Base-by-base conservation (phyloP, 2,113 vertebrate genomes). In the Entomyzon cyanotis region DNA sequence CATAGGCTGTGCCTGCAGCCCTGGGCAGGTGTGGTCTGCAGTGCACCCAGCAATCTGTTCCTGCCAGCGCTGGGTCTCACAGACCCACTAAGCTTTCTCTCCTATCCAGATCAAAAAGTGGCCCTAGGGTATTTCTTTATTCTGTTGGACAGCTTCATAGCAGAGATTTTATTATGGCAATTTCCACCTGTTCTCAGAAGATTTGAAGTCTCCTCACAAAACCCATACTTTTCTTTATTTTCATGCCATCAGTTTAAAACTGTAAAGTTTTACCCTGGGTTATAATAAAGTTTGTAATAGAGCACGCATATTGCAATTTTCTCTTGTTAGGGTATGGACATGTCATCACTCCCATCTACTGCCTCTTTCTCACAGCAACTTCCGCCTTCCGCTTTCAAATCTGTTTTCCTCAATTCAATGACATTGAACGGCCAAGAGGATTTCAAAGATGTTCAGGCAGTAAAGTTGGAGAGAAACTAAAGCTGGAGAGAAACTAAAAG, bases 351-450 rank as follows among this genome's bases (percentile, higher is more conserved):
- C 65, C 89, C 31, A 44, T 96, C 97, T 92, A 93, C 88, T 91
- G 89, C 84, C 90, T 95, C 71, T 22, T 87, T 90, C 87, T 92
- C 89, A 78, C 27, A 28, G 84, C 90, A 92, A 44, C 88, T 96
- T 97, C 91, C 79, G 27, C 68, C 97, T 64, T 95, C 65, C 64
- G 81, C 96, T 97, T 97, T 94, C 94, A 98, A 94, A 95, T 85
- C 92, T 82, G 30, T 90, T 87, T 91, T 76, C 88, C 75, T 96
- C 93, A 79, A 69, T 95, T 67, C 90, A 93, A 24, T 88, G 84
- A 95, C 27, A 12, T 53, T 94, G 93, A 97, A 94, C 91, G 86
- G 79, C 68, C 90, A 95, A 44, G 65, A 96, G 71, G 47, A 92
- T 84, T 94, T 97, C 95, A 95, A 97, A 97, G 89, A 97, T 91